phyloP scores from a whole-genome alignment of 1,140 invertebrate species.

The Aphelinus atriplicis region DNA sequence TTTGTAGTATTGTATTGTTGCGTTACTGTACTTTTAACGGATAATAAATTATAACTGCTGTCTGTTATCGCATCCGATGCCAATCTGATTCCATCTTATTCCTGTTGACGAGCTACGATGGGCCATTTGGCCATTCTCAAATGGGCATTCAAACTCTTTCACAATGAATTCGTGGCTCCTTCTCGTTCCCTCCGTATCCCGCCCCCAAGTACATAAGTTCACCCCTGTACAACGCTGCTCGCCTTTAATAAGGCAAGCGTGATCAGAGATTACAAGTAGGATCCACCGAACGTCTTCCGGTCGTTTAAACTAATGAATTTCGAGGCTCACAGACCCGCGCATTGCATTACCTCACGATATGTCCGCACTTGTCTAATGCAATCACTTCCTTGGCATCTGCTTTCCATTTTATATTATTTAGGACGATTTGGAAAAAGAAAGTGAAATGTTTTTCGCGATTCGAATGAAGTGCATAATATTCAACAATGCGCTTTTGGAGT shows the following conservation, averaged over 20 bases:
- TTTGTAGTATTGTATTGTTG: too few relatives aligned
- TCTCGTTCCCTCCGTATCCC: background rate
- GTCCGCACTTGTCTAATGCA: background rate
- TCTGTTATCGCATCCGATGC: too few relatives aligned
- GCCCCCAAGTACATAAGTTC: constrained; percentile 1
- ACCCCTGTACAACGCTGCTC: constrained; percentile 1
- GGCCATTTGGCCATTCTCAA: constrained; percentile 27
- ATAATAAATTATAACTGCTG: too few relatives aligned
- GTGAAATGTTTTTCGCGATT: too few relatives aligned
- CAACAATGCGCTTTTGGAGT: too few relatives aligned
- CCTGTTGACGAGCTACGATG: background rate
- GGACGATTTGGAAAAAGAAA: too few relatives aligned
- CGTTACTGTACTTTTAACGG: too few relatives aligned
- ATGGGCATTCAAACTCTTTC: constrained; percentile 11
- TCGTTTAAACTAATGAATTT: constrained; percentile 50
- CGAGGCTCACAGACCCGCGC: background rate
- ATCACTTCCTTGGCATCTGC: background rate
- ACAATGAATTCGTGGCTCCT: background rate
- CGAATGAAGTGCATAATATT: too few relatives aligned
- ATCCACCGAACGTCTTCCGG: constrained; percentile 55
- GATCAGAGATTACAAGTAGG: constrained; percentile 41
- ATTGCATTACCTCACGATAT: background rate
- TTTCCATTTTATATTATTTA: too few relatives aligned
- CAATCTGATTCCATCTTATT: too few relatives aligned
- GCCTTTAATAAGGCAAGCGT: constrained; percentile 41